Base-by-base conservation (phyloP, 1,140 invertebrate species). In the Elysia chlorotica region DNA sequence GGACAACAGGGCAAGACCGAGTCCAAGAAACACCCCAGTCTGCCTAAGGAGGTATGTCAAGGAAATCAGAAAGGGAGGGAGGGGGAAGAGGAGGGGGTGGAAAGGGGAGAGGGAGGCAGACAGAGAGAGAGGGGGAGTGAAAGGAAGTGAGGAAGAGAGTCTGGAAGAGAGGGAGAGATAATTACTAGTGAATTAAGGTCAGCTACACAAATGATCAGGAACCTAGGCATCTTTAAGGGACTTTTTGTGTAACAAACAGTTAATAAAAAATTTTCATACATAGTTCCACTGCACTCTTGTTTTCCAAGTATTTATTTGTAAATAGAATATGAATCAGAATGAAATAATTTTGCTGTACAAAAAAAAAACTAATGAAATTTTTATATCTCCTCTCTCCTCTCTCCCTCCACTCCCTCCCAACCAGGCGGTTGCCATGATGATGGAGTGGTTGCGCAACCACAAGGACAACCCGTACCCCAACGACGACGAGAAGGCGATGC, bases 381-480 rank as follows among this genome's bases (percentile, higher is more conserved):
- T 31, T 67, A 14, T 67, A 3, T 30, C 48, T 4, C 48, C 5
- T 23, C n/a, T 17, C 28, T 19, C 23, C 30, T 17, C 38, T 56
- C 33, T 19, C 28, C 30, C n/a, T 30, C 30, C 23, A 41, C 31
- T 33, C n/a, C 33, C 14, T 54, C 67, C 31, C 31, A 37, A 2
- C 2, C 71, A 87, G 86, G 84, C 86, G 65, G 86, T 88, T 33
- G 81, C 79, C 14, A 82, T 86, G 21, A 88, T 88, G 86, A 76
- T 87, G 77, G 84, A 85, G 61, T 89, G 88, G 88, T 77, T 89
- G 33, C 70, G 87, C 10, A 81, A 86, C 67, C 88, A 89, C 78
- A 84, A 87, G 74, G 83, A 87, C 76, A 88, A 89, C 66, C 88
- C 88, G 0, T 89, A 89, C 72, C 88, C 88, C 5, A 89, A 86